phyloP scores from a whole-genome alignment of 2,797 vertebrate genomes.

The Lithobates sylvaticus region DNA sequence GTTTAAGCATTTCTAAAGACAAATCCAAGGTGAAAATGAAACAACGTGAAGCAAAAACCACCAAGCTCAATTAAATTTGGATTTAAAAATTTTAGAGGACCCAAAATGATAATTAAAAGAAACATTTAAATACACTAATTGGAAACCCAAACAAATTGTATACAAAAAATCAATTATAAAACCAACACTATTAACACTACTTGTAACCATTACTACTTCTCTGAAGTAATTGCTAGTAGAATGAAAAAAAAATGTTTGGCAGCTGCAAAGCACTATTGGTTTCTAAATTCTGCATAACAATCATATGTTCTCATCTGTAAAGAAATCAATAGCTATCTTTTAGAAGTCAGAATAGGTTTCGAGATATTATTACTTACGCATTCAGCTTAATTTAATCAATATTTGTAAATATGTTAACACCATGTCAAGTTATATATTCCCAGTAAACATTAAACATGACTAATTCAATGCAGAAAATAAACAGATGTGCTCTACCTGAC shows the following conservation, averaged over 20 bases:
- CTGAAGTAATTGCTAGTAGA: neutral
- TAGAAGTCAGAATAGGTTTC: constrained; percentile 5
- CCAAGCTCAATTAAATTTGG: neutral
- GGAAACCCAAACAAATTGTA: neutral
- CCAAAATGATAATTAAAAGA: no score
- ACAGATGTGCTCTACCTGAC: neutral
- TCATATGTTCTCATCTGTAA: constrained; percentile 26
- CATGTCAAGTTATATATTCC: neutral
- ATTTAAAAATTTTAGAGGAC: no score
- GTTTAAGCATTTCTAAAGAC: neutral
- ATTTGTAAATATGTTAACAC: constrained; percentile 27
- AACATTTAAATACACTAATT: no score
- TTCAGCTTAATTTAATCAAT: constrained; percentile 27
- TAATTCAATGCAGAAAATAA: neutral
- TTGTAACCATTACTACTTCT: neutral
- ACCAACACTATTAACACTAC: neutral
- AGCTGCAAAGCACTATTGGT: neutral
- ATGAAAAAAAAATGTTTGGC: neutral
- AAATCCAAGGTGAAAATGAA: neutral
- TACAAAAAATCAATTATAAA: neutral
- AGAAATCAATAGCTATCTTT: constrained; percentile 27
- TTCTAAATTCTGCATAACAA: constrained; percentile 10
- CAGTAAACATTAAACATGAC: neutral
- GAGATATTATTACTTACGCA: constrained; percentile 12
- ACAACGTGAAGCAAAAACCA: neutral